Base-by-base conservation (phyloP, 2,113 vertebrate species). In the Oenanthe melanoleuca region DNA sequence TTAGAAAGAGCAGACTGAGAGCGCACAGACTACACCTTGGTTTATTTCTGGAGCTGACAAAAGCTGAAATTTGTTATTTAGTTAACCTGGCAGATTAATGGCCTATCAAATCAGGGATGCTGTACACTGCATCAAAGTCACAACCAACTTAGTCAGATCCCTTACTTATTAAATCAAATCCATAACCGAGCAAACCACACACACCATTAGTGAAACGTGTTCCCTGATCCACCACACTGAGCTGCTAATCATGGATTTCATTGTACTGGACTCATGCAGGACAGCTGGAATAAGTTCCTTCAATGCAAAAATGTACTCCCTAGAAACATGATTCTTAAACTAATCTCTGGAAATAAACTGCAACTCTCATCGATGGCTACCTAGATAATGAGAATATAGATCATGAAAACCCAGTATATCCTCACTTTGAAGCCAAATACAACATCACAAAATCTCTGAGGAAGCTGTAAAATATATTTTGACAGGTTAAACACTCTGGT, bases 51-150 rank as follows among this genome's bases (percentile, higher is more conserved):
- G 31, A 87, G 44, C 40, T 64, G 57, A 89, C 1, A 7, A 94
- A 92, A 74, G 19, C 21, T 71, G 56, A 45, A 79, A 28, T 77
- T 85, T 74, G 29, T 78, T 86, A 88, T 45, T 89, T 86, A 80
- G 89, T 90, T 81, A 90, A 86, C 25, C 44, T 34, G 55, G 72
- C 42, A 92, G 92, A 96, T 95, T 95, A 90, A 96, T 93, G 82
- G 82, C 77, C 63, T 90, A 71, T 84, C 82, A 90, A 80, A 94
- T 84, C 37, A 84, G 50, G 85, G 73, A 42, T 86, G 57, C 50
- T 90, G 25, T 38, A 78, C 44, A 81, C 88, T 88, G 59, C 86
- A 94, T 95, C 94, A 94, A 94, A 95, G 92, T 93, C 94, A 93
- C 56, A 87, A 92, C 25, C 74, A 75, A 79, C 65, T 89, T 91